These are phyloP conservation scores for Nerophis lumbriciformis DNA, from an alignment of 2,113 vertebrate genomes.

Conservation along the genomic window DNA sequence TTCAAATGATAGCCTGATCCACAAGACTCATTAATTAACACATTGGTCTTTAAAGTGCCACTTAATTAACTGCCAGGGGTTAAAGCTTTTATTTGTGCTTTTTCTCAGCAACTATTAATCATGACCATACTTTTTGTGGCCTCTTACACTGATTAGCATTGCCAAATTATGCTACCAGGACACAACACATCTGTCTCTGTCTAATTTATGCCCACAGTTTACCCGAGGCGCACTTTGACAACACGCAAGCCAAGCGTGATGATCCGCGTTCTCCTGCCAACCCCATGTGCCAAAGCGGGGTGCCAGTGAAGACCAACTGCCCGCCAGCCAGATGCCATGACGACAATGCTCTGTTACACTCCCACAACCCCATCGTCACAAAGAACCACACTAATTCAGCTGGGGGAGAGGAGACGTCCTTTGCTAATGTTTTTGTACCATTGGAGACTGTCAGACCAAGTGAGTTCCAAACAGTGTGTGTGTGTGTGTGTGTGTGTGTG, in stretches of 20 bases:
- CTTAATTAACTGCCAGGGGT: not conserved
- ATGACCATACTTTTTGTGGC: not conserved
- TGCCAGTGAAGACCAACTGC: conserved; percentile 42
- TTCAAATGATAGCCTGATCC: not conserved
- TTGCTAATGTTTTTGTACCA: conserved; percentile 82
- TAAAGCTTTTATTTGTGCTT: not conserved
- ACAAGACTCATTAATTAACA: not conserved
- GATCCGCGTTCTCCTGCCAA: conserved; percentile 14
- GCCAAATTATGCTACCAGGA: not conserved
- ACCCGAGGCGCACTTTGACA: conserved; percentile 30
- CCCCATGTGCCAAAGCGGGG: conserved; percentile 49
- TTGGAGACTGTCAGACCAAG: conserved; percentile 90
- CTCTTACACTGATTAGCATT: not conserved
- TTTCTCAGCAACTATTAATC: not conserved
- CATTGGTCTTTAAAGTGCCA: too few species aligned
- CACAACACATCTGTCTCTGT: not conserved
- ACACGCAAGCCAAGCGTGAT: conserved; percentile 27
- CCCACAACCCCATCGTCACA: conserved; percentile 63
- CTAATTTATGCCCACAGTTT: conserved; percentile 56
- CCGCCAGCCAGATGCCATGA: conserved; percentile 21
- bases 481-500: too few species aligned
- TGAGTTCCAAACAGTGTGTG: conserved; percentile 62
- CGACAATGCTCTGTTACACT: conserved; percentile 77
- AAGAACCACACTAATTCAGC: conserved; percentile 68
- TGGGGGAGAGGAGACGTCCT: conserved; percentile 71